Evolutionary conservation across 2,113 vertebrate genomes (phyloP).

Genomic region (Ovibos moschatus): DNA sequence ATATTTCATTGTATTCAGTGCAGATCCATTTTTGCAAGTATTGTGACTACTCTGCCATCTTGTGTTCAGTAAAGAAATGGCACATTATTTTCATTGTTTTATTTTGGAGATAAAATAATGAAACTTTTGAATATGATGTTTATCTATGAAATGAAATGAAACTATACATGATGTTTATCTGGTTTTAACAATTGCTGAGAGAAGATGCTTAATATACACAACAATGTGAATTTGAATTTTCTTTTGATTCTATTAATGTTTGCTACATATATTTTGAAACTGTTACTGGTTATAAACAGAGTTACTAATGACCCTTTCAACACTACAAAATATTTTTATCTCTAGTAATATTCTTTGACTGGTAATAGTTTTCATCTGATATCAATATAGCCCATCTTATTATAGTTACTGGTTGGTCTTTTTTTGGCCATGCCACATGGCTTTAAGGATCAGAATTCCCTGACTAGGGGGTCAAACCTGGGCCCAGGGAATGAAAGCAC

Average conservation of each 20-base stretch:
- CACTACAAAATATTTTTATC: neutral
- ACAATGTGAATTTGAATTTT: neutral
- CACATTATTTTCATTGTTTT: neutral
- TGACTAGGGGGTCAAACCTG: neutral
- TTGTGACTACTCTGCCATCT: conserved; percentile 56
- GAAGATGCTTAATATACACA: neutral
- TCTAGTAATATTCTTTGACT: neutral
- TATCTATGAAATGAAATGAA: neutral
- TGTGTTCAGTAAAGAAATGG: conserved; percentile 56
- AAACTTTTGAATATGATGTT: neutral
- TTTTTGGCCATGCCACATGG: neutral
- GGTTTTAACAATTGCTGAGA: neutral
- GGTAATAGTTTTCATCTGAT: neutral
- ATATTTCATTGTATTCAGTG: neutral
- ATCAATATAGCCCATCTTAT: neutral
- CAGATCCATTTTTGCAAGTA: neutral
- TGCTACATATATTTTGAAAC: neutral
- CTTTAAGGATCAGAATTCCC: neutral
- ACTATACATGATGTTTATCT: neutral
- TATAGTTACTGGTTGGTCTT: neutral
- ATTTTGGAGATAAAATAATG: neutral
- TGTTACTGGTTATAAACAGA: neutral
- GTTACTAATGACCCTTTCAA: neutral
- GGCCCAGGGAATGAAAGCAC: neutral
- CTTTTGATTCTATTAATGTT: neutral